Evolutionary conservation across 2,113 vertebrate species (phyloP).

Genomic region (Acrocephalus arundinaceus): DNA sequence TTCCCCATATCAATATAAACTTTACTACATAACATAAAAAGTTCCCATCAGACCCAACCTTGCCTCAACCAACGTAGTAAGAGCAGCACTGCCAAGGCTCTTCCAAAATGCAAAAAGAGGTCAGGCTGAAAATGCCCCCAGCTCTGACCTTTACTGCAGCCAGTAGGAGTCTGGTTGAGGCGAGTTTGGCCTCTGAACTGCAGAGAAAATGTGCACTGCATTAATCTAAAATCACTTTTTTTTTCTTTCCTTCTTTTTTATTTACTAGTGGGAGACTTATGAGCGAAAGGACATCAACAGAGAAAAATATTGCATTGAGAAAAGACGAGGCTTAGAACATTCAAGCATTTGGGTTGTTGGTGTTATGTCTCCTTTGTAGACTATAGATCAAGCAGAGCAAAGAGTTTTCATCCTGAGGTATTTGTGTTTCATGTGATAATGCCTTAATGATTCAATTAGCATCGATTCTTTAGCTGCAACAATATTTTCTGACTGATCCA

Average conservation of each 20-base stretch:
- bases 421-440: slow-evolving; percentile 63
- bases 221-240: neutral
- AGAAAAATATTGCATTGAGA: neutral
- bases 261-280: neutral
- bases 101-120: neutral
- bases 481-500: slow-evolving; percentile 74
- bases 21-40: neutral
- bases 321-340: neutral
- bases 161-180: neutral
- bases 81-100: neutral
- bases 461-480: slow-evolving; percentile 71
- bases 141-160: neutral
- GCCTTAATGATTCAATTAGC: slow-evolving; percentile 77
- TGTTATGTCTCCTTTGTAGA: slow-evolving; percentile 18
- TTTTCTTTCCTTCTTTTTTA: neutral
- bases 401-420: slow-evolving; percentile 41
- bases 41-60: neutral
- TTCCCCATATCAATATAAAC: neutral
- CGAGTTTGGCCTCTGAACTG: neutral
- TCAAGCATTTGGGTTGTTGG: neutral
- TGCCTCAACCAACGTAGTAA: fast-evolving
- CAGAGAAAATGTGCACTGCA: neutral
- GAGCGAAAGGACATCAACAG: neutral
- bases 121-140: neutral
- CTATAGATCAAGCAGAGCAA: slow-evolving; percentile 2